Evolutionary conservation across 2,113 vertebrate genomes (phyloP), one percentile per base, ranked within the genome.

Genomic region (Ploceus nigricollis): DNA sequence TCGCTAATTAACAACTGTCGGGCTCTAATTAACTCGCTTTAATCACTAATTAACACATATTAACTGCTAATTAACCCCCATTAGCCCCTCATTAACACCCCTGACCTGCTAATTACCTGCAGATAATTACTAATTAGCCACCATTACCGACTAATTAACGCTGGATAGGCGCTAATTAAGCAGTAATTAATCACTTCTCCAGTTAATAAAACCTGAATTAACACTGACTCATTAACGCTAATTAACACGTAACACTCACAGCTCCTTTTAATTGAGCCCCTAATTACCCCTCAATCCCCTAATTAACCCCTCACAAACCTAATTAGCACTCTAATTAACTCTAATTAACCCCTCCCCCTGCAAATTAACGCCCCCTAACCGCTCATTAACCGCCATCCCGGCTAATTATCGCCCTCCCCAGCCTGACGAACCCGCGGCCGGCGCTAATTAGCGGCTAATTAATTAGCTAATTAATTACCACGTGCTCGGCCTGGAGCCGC

Each of bases 351-450:
- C 22, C 9, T 23, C 10, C n/a, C 9, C n/a, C 10, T 4, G 13
- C 19, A 3, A 11, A 42, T 17, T 64, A 44, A 22, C 40, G 15
- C 5, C 40, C 4, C 21, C 21, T 7, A 22, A 22, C 21, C 10
- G 39, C 20, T 23, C 14, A 25, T 47, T 66, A n/a, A 25, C 6
- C 6, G 8, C 11, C 22, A 1, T 4, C 3, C 7, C 19, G 7
- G 5, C 2, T 9, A 23, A 39, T 51, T 17, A 39, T 5, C 13
- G 7, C 19, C 25, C 10, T 7, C 4, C 10, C 10, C 2, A 1
- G 1, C 7, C 19, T 7, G 17, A 13, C 0, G 15, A 31, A 4
- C 5, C 5, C 13, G 16, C 33, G 5, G 2, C 1, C 0, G 17
- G 3, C 6, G 12, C 7, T 30, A 39, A 51, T 70, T 30, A 30